phyloP scores from a whole-genome alignment of 2,888 invertebrate genomes.

The Eristalis arbustorum region DNA sequence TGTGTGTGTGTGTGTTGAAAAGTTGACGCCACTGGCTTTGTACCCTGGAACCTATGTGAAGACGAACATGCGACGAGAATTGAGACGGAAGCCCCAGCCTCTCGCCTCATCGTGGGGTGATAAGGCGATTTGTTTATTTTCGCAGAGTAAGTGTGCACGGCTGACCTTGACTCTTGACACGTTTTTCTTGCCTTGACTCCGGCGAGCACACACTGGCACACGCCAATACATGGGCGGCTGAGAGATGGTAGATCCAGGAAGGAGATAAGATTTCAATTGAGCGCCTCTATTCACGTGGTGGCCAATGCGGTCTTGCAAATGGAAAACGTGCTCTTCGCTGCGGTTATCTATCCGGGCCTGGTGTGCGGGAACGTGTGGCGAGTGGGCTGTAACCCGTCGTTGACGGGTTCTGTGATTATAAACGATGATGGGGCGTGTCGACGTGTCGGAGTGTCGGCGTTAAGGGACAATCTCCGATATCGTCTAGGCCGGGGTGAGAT shows the following conservation, averaged over 20 bases:
- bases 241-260: background rate
- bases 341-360: background rate
- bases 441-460: no score
- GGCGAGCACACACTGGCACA: background rate
- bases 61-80: constrained; percentile 26
- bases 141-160: background rate
- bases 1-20: no score
- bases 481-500: no score
- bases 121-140: constrained; percentile 30
- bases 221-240: background rate
- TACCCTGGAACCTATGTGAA: constrained; percentile 3
- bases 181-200: background rate
- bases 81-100: background rate
- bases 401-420: background rate
- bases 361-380: no score
- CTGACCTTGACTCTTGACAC: constrained; percentile 5
- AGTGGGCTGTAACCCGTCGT: background rate
- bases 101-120: background rate
- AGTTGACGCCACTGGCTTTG: background rate
- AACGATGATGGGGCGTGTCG: background rate
- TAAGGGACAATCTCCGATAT: background rate
- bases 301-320: constrained; percentile 1
- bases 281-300: constrained; percentile 15
- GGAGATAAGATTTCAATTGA: constrained; percentile 9
- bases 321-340: constrained; percentile 16